Conservation (phyloP, 2,113 vertebrate species). For the Pygoscelis antarcticus region DNA sequence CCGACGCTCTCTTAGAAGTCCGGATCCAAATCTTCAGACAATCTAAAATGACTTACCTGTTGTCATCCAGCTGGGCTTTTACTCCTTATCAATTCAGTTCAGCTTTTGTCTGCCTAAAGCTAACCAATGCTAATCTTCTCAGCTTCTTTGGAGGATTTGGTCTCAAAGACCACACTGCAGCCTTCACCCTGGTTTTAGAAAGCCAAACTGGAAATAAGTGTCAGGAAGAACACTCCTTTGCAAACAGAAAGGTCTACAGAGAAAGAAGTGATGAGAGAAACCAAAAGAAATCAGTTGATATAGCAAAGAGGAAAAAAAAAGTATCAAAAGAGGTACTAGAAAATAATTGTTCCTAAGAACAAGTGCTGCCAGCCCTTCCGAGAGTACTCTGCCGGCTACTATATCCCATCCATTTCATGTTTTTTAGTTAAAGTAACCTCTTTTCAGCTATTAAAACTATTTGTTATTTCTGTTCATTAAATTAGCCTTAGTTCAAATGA, state of each 20-base stretch:
- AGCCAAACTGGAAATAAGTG: background rate
- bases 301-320: background rate
- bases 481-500: background rate
- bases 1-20: background rate
- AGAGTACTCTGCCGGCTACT: background rate
- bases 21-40: accelerated
- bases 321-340: background rate
- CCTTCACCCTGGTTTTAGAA: background rate
- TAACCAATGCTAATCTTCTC: background rate
- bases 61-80: background rate
- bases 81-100: background rate
- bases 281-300: background rate
- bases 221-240: background rate
- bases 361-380: background rate
- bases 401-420: background rate
- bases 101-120: background rate
- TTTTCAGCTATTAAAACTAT: background rate
- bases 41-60: background rate
- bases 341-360: background rate
- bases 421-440: background rate
- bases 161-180: background rate
- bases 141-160: background rate
- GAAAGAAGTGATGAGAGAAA: background rate
- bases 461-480: background rate
- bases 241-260: background rate